A percentile compares a stretch with the other conserved stretches of the same genome.
These are phyloP conservation scores for Paragorgia papillata DNA, from an alignment of 92 coral and sea anemone genomes.

Conservation along the genomic window DNA sequence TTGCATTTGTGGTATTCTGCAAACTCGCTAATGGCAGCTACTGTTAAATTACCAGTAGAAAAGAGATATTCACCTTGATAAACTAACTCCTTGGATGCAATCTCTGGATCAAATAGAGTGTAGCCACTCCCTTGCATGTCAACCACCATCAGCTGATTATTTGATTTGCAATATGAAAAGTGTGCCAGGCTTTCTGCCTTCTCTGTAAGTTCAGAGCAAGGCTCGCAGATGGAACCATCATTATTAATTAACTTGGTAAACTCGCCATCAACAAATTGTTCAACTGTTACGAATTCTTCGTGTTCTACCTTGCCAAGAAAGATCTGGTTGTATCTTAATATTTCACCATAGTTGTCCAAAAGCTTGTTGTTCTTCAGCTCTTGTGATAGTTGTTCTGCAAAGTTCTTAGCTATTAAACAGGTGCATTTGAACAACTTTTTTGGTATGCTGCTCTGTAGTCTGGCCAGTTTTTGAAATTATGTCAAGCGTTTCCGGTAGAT, in stretches of 20 bases:
- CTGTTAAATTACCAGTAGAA: constrained; percentile 57
- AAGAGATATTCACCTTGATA: constrained; percentile 48
- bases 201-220: background rate
- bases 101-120: constrained; percentile 53
- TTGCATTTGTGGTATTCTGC: constrained; percentile 44
- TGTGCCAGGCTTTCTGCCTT: constrained; percentile 1
- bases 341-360: too few species aligned
- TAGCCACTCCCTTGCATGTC: constrained; percentile 60
- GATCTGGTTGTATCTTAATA: too few species aligned
- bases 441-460: constrained; percentile 55
- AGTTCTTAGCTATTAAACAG: constrained; percentile 49
- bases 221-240: too few species aligned
- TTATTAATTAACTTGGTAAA: too few species aligned
- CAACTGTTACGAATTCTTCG: too few species aligned
- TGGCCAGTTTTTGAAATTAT: constrained; percentile 39
- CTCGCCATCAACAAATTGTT: too few species aligned
- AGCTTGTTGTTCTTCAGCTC: too few species aligned
- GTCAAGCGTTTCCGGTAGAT: constrained; percentile 41
- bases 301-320: too few species aligned
- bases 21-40: constrained; percentile 43
- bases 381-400: too few species aligned
- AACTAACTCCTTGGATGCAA: constrained; percentile 41
- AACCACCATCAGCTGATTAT: constrained; percentile 48
- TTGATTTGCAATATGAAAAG: background rate
- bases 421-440: constrained; percentile 61